These are phyloP conservation scores for Triops cancriformis DNA, from an alignment of 1,140 invertebrate genomes.

Conservation along the genomic window DNA sequence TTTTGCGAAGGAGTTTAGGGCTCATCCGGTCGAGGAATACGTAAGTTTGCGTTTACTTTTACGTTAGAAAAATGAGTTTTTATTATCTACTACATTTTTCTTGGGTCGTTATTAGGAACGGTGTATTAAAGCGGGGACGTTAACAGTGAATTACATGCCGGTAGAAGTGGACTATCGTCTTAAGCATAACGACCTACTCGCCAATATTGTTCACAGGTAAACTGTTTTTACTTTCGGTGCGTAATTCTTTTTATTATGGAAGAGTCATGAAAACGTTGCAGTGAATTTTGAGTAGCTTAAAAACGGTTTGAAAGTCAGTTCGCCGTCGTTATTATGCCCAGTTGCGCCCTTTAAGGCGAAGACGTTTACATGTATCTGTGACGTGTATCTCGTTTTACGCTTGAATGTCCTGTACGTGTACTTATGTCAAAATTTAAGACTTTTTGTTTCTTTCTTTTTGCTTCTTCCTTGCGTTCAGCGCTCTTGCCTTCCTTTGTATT, in stretches of 20 bases:
- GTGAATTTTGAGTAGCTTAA: too few species aligned
- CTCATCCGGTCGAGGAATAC: constrained; percentile 84
- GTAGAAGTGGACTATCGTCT: constrained; percentile 85
- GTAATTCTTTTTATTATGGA: too few species aligned
- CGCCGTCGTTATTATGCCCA: too few species aligned
- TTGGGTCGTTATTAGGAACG: constrained; percentile 52
- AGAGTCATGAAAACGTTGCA: too few species aligned
- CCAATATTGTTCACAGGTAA: constrained; percentile 91
- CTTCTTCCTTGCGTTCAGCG: not conserved
- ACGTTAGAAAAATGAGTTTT: constrained; percentile 16
- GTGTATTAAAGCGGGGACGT: constrained; percentile 77
- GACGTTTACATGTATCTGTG: too few species aligned
- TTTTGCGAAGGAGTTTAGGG: constrained; percentile 85
- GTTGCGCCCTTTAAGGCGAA: too few species aligned
- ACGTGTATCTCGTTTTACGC: too few species aligned
- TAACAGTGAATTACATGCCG: constrained; percentile 90
- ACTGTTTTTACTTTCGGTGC: not conserved
- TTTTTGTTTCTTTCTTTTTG: not conserved
- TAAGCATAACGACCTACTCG: constrained; percentile 87
- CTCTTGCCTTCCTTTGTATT: too few species aligned
- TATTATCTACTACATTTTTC: constrained; percentile 17
- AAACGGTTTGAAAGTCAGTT: too few species aligned
- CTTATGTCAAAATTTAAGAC: too few species aligned
- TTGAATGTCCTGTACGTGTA: too few species aligned
- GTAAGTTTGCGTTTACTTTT: constrained; percentile 40